Evolutionary conservation across 2,797 vertebrate species (phyloP), one percentile per base, ranked within the genome.

Genomic region (Chelon auratus): DNA sequence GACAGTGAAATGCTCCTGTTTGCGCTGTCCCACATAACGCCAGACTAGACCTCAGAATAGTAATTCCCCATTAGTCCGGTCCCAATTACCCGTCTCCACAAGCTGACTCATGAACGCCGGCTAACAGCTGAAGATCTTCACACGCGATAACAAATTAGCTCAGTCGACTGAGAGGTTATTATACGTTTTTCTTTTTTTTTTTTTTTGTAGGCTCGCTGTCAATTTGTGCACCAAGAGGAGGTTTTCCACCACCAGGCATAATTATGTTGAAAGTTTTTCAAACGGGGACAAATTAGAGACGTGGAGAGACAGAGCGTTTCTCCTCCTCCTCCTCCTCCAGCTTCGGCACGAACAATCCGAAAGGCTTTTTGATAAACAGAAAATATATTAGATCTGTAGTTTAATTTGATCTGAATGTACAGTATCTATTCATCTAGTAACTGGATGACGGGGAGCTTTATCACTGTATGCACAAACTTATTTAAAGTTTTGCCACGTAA

Each of bases 1-100:
- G 33, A 69, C 45, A 20, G 55, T 56, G 40, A 79, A 43, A 60
- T 17, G 56, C 26, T 45, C 13, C 1, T 43, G 71, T 67, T 77
- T 47, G 51, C 30, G 57, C 73, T 72, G 81, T 80, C 70, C 57
- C 48, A 73, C 68, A 70, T 57, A 63, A 68, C 47, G 76, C 43
- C 51, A 50, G 77, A 82, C 75, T 40, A 72, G 54, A 77, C 72
- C 72, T 60, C 68, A 52, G 70, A 78, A 82, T 26, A 81, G 67
- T 71, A 61, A 40, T 54, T 74, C 69, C 72, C 63, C 64, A 58
- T 87, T 72, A 82, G 78, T 26, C 53, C 26, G n/a, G 14, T 71
- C 64, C 80, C 82, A 84, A 87, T 89, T 84, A 81, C 69, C 33
- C 62, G 43, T 53, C 63, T 80, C 51, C 72, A 63, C 60, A 75